Conservation (phyloP, 2,113 vertebrate species). For the Scomber colias region DNA sequence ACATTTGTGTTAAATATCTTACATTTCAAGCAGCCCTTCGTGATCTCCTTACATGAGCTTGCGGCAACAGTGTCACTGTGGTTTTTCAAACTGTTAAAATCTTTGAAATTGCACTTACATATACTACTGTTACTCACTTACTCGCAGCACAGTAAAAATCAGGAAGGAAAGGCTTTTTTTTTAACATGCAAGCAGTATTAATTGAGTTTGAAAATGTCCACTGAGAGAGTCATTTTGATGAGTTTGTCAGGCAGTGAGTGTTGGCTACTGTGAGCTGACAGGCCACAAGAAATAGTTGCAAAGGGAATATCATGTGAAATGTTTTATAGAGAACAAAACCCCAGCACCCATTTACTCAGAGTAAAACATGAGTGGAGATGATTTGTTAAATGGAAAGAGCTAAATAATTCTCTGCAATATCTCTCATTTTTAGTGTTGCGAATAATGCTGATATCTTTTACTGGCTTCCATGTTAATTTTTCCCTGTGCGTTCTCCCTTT, state of each 20-base stretch:
- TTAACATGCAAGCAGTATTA: not conserved
- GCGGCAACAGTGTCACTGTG: not conserved
- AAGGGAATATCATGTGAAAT: conserved; percentile 29
- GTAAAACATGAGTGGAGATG: conserved; percentile 21
- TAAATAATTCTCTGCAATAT: not conserved
- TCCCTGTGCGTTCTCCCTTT: conserved; percentile 20
- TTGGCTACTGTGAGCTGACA: conserved; percentile 22
- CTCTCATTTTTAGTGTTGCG: conserved; percentile 12
- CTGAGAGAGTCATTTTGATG: conserved; percentile 14
- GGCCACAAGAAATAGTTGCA: conserved; percentile 29
- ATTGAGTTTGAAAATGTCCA: conserved; percentile 19
- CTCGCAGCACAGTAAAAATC: not conserved
- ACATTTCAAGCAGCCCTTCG: conserved; percentile 1
- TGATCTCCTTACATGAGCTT: conserved; percentile 9
- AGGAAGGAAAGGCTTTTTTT: not conserved
- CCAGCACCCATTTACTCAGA: conserved; percentile 17
- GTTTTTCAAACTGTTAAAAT: no score
- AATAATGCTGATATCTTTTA: not conserved
- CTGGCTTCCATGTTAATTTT: conserved; percentile 13
- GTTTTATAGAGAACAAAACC: conserved; percentile 31
- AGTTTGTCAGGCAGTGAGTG: conserved; percentile 19
- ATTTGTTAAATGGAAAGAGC: not conserved
- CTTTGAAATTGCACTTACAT: not conserved
- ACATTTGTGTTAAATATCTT: conserved; percentile 35
- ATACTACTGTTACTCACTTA: not conserved